A percentile compares a stretch with the other conserved stretches of the same genome.
These are phyloP conservation scores for Tursiops truncatus DNA, from an alignment of 2,113 vertebrate genomes.

Conservation along the genomic window DNA sequence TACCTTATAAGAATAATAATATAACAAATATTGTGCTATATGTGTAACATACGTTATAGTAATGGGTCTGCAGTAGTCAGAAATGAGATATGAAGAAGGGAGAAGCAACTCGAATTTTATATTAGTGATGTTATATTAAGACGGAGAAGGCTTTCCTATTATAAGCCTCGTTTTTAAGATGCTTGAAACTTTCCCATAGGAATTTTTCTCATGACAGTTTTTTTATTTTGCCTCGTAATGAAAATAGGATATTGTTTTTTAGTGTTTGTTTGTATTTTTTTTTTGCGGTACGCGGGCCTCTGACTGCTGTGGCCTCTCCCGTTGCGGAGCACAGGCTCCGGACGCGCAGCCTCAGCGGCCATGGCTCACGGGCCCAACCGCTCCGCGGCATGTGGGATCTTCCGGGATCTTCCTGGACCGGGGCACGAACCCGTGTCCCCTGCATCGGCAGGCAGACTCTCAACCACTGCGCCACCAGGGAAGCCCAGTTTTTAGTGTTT, in stretches of 20 bases:
- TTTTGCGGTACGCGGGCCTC: too few relatives aligned
- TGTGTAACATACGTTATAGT: neutral
- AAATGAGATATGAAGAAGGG: conserved; percentile 16
- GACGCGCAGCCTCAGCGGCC: too few relatives aligned
- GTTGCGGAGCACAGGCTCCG: too few relatives aligned
- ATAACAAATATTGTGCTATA: neutral
- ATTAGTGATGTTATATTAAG: conserved; percentile 53
- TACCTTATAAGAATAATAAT: conserved; percentile 36
- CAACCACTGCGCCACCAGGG: too few relatives aligned
- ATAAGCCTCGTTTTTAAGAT: conserved; percentile 56
- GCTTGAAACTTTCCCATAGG: conserved; percentile 54
- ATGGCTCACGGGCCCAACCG: too few relatives aligned
- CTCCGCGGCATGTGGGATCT: too few relatives aligned
- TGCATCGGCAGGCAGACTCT: too few relatives aligned
- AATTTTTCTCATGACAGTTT: conserved; percentile 44
- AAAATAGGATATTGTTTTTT: conserved; percentile 58
- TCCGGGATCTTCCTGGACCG: too few relatives aligned
- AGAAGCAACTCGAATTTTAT: neutral
- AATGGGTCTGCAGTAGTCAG: neutral
- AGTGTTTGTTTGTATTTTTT: conserved; percentile 43
- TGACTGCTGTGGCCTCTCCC: too few relatives aligned
- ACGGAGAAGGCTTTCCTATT: conserved; percentile 56
- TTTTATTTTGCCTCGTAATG: conserved; percentile 42
- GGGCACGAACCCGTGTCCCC: too few relatives aligned
- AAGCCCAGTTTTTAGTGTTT: too few relatives aligned